A percentile compares a stretch with the other conserved stretches of the same genome.
Evolutionary conservation across 2,797 vertebrate species (phyloP).

Genomic region (Eremophila alpestris): DNA sequence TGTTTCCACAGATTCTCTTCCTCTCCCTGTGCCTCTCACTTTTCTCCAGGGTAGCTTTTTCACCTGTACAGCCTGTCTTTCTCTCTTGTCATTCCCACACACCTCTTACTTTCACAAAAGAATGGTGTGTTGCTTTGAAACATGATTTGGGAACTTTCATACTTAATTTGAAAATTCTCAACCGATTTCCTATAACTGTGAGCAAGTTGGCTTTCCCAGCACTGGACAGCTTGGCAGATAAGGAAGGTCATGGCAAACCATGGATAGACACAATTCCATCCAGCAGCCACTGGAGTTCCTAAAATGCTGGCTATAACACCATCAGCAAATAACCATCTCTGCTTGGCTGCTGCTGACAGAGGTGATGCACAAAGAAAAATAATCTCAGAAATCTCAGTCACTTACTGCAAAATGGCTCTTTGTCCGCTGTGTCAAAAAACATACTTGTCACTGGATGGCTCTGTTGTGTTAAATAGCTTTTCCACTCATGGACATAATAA

Average conservation of each 20-base stretch:
- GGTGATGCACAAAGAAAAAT: not conserved
- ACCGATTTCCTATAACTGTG: not conserved
- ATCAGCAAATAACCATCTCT: not conserved
- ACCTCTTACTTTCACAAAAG: not conserved
- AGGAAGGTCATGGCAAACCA: not conserved
- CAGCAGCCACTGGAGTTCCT: not conserved
- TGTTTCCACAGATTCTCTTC: not conserved
- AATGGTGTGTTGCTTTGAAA: not conserved
- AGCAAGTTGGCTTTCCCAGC: not conserved
- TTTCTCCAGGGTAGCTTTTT: not conserved
- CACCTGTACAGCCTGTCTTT: not conserved
- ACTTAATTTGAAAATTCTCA: not conserved
- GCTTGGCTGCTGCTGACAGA: not conserved
- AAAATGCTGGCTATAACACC: not conserved
- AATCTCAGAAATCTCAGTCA: not conserved
- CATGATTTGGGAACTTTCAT: not conserved
- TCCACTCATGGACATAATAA: slow-evolving; percentile 75
- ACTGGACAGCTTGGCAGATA: not conserved
- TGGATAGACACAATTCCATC: not conserved
- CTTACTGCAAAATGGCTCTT: slow-evolving; percentile 79
- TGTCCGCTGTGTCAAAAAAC: slow-evolving; percentile 74
- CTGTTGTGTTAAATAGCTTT: slow-evolving; percentile 62
- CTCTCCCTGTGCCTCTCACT: not conserved
- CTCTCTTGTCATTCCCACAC: not conserved
- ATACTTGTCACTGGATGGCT: slow-evolving; percentile 68